These are phyloP conservation scores for Aphodius sticticus DNA, from an alignment of 2,888 invertebrate species.

Conservation along the genomic window DNA sequence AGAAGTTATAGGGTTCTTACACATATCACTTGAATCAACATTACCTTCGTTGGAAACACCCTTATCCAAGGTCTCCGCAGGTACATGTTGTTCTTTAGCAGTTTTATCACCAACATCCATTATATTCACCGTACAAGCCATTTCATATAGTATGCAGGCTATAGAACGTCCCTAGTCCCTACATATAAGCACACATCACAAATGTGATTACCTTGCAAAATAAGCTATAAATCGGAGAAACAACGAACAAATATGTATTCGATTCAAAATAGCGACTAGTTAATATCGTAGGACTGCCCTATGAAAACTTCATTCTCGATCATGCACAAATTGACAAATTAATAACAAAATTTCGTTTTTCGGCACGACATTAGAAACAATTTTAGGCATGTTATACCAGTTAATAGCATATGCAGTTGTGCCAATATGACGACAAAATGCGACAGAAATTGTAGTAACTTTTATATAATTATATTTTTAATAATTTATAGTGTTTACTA, in stretches of 20 bases:
- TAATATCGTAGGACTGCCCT: background rate
- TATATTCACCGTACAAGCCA: background rate
- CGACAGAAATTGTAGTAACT: too few relatives aligned
- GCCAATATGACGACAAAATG: background rate
- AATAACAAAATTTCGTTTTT: background rate
- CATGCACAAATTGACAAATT: background rate
- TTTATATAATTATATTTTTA: background rate
- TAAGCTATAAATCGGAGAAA: too few relatives aligned
- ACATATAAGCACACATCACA: background rate
- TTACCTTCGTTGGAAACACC: too few relatives aligned
- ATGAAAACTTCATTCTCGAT: background rate
- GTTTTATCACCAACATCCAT: background rate
- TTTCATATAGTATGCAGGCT: background rate
- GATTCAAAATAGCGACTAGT: background rate
- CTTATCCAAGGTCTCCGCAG: too few relatives aligned
- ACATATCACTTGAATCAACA: too few relatives aligned
- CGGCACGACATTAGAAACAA: background rate
- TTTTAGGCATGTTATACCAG: background rate
- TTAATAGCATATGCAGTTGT: background rate
- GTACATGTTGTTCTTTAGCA: too few relatives aligned
- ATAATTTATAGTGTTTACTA: background rate
- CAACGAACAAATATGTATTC: too few relatives aligned
- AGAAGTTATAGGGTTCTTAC: too few relatives aligned
- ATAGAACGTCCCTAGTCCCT: background rate
- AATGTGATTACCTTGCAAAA: background rate